phyloP scores from a whole-genome alignment of 2,888 invertebrate species.

The Netelia melanura region DNA sequence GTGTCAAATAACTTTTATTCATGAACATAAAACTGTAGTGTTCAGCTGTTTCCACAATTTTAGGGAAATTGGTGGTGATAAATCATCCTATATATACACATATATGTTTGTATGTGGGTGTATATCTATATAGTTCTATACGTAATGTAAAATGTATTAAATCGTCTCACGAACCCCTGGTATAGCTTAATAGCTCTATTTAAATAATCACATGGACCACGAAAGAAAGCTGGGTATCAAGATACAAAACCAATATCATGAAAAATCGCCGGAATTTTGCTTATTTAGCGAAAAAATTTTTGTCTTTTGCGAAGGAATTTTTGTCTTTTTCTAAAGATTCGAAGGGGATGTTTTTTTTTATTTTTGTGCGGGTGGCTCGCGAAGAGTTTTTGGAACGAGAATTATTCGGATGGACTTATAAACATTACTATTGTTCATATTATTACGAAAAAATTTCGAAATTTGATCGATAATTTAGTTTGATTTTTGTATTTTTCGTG shows the following conservation, averaged over 20 bases:
- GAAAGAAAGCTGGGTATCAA: not conserved
- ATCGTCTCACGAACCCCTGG: not conserved
- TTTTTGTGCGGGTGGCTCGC: too few species aligned
- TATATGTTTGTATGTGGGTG: not conserved
- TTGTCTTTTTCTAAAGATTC: not conserved
- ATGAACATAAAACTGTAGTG: not conserved
- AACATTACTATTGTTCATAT: too few species aligned
- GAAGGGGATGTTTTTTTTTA: too few species aligned
- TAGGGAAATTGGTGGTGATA: not conserved
- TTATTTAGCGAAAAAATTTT: not conserved
- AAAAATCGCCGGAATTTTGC: not conserved
- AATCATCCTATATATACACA: not conserved
- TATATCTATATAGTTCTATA: not conserved
- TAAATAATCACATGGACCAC: not conserved
- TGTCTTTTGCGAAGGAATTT: not conserved
- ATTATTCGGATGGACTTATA: too few species aligned
- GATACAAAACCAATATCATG: not conserved
- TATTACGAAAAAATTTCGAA: too few species aligned
- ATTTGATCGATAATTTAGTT: too few species aligned
- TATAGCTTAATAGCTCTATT: not conserved
- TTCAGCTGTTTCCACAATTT: not conserved
- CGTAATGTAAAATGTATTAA: too few species aligned
- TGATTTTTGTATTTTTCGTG: too few species aligned
- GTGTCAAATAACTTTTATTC: not conserved
- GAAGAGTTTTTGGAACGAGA: too few species aligned